These are phyloP conservation scores for Chlamydotis undulata DNA, from an alignment of 2,113 vertebrate species.

Conservation along the genomic window DNA sequence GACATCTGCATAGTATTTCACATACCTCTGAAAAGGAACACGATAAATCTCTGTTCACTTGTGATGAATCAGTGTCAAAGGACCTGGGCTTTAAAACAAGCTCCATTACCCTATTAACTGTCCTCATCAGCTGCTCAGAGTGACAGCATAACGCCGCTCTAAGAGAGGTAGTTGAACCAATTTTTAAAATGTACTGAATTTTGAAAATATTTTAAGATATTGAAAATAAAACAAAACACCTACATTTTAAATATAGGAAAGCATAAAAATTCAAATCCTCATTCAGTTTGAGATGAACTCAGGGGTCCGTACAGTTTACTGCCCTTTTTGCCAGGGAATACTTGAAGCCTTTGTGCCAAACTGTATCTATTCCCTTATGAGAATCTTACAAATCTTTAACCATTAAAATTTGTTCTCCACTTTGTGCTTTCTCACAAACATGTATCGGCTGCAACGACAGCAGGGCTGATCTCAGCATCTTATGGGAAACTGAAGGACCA, in stretches of 20 bases:
- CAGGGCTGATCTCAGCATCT: constrained; percentile 14
- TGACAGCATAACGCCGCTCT: neutral
- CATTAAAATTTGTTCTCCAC: neutral
- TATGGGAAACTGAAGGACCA: neutral
- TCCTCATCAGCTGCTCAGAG: neutral
- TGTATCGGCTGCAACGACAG: neutral
- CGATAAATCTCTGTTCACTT: neutral
- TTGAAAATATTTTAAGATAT: neutral
- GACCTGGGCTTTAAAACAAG: neutral
- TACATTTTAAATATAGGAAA: neutral
- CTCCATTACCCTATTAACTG: neutral
- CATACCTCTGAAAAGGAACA: neutral
- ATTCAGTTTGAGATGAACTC: neutral
- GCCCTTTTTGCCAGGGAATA: neutral
- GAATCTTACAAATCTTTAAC: neutral
- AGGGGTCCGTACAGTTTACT: neutral
- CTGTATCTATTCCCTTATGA: neutral
- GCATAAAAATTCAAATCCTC: neutral
- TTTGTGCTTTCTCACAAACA: neutral
- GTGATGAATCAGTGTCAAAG: neutral
- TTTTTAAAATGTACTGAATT: neutral
- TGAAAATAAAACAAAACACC: neutral
- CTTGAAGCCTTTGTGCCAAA: neutral
- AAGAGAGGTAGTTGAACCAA: neutral
- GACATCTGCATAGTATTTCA: neutral